Evolutionary conservation across 2,888 invertebrate species (phyloP).

Genomic region (Campoplex nolae): DNA sequence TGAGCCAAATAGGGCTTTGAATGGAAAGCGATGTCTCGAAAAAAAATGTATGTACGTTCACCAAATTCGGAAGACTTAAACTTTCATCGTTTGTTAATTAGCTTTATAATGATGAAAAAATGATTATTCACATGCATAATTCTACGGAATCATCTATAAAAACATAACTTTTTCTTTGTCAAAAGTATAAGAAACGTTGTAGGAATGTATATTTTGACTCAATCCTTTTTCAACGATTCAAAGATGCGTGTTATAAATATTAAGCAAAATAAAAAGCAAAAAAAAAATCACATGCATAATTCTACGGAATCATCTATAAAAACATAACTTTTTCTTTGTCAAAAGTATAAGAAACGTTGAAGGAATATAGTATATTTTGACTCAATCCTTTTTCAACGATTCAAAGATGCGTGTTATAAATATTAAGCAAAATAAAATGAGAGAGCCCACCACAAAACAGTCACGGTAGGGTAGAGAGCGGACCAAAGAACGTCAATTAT

Average conservation of each 20-base stretch:
- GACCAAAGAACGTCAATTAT: neutral
- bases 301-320: neutral
- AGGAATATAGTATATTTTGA: neutral
- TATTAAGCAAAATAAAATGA: neutral
- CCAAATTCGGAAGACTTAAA: neutral
- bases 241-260: neutral
- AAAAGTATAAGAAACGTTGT: neutral
- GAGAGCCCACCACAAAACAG: neutral
- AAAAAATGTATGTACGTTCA: neutral
- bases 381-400: neutral
- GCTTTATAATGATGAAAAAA: neutral
- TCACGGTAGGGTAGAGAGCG: neutral
- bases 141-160: neutral
- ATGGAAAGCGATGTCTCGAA: neutral
- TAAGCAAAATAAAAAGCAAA: neutral
- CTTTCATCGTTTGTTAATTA: neutral
- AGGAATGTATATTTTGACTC: neutral
- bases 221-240: neutral
- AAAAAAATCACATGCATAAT: too few species aligned
- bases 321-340: neutral
- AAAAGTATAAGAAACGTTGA: neutral
- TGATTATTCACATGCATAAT: neutral
- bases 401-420: neutral
- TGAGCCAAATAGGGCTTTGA: neutral
- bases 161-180: neutral